Percentiles rank a stretch among this genome's conserved stretches.
Conservation (phyloP, 2,113 vertebrate species). For the pig (Sus scrofa) region T2T-Sscrofa CM000814.6:65010501-65011000, state of each 20-base stretch:
- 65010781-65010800: not conserved
- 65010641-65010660: fast-evolving
- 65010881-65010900: not conserved
- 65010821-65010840: not conserved
- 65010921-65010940: too few relatives aligned
- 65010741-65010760: not conserved
- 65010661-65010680: fast-evolving
- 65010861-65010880: not conserved
- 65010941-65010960: too few relatives aligned
- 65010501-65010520: not conserved
- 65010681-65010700: too few relatives aligned
- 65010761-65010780: not conserved
- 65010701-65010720: not conserved
- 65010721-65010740: not conserved
- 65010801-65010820: slow-evolving; percentile 28
- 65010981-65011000: too few relatives aligned
- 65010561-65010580: too few relatives aligned
- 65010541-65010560: not conserved
- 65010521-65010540: not conserved
- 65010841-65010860: not conserved
- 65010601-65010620: not conserved
- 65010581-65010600: not conserved
- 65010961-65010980: too few relatives aligned
- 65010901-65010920: not conserved
- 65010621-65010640: not conserved